Conservation (phyloP, 2,113 vertebrate genomes). For the Zingel zingel region DNA sequence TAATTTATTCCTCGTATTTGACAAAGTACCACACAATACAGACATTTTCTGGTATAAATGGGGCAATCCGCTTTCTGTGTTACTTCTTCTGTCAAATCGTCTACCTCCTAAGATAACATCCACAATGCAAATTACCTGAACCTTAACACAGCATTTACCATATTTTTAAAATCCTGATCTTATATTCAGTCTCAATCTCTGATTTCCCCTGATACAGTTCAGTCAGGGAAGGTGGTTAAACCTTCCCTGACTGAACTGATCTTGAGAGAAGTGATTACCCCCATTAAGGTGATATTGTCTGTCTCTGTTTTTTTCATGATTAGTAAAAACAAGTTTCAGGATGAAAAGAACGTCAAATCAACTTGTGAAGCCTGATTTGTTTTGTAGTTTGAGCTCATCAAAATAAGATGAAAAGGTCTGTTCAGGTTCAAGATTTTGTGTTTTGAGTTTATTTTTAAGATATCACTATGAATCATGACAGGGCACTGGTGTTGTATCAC, state of each 20-base stretch:
- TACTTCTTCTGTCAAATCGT: not conserved
- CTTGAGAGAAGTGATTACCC: not conserved
- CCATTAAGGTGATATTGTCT: not conserved
- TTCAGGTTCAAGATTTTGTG: not conserved
- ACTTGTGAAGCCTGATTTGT: not conserved
- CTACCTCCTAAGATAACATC: not conserved
- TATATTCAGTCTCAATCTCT: not conserved
- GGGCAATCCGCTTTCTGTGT: not conserved
- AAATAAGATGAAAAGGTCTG: slow-evolving; percentile 5
- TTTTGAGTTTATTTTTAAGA: slow-evolving; percentile 17
- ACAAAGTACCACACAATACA: not conserved
- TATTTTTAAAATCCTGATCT: not conserved
- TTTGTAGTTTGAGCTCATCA: not conserved
- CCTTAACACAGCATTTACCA: not conserved
- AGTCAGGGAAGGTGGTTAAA: not conserved
- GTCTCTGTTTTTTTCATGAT: not conserved
- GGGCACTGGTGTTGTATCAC: not conserved
- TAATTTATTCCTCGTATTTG: not conserved
- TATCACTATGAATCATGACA: not conserved
- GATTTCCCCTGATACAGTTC: not conserved
- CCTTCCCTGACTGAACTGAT: no score
- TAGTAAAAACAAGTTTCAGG: slow-evolving; percentile 15
- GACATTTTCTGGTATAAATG: not conserved
- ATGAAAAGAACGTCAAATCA: slow-evolving; percentile 26
- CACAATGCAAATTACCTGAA: not conserved